A percentile compares a stretch with the other conserved stretches of the same genome.
Evolutionary conservation across 2,888 invertebrate species (phyloP).

Genomic region (Malachius bipustulatus): DNA sequence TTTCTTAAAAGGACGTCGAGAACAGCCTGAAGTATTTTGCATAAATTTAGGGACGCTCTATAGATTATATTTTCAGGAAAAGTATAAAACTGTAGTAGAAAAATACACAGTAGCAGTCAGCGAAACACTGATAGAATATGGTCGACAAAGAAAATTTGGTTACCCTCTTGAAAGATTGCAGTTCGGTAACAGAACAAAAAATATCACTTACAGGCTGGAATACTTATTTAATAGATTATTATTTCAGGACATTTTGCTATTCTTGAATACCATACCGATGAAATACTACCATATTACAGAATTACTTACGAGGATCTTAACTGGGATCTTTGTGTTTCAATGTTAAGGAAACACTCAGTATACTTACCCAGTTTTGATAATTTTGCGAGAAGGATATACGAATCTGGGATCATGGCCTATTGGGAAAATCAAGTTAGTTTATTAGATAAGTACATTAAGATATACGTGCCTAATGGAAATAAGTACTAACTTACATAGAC

Average conservation of each 20-base stretch:
- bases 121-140: background rate
- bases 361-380: background rate
- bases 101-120: background rate
- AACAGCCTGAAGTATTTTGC: no score
- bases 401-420: background rate
- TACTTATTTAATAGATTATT: background rate
- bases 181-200: background rate
- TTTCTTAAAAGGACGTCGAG: no score
- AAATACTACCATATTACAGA: background rate
- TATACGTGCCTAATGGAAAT: no score
- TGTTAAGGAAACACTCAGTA: background rate
- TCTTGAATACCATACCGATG: constrained; percentile 1
- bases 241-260: constrained; percentile 1
- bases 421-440: constrained; percentile 2
- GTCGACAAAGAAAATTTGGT: background rate
- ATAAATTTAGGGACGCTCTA: no score
- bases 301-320: background rate
- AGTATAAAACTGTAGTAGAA: background rate
- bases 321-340: constrained; percentile 1
- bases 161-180: constrained; percentile 1
- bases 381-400: background rate
- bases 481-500: no score
- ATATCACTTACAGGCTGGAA: background rate
- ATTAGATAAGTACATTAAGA: no score
- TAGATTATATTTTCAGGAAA: constrained; percentile 1